phyloP scores from a whole-genome alignment of 2,797 vertebrate genomes.

The Buphagus erythrorhynchus region DNA sequence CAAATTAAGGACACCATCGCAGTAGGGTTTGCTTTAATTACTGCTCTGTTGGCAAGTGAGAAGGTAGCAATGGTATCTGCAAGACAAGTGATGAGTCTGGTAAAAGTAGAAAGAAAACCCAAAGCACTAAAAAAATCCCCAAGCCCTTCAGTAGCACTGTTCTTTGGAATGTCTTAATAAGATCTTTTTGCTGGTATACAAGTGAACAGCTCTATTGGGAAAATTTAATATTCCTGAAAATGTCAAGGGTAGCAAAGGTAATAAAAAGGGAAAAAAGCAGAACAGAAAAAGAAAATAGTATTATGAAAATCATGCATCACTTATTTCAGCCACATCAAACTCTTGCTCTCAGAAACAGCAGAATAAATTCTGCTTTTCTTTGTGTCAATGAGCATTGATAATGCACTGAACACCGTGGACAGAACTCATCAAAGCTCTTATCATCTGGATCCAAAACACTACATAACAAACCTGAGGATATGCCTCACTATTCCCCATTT shows the following conservation, averaged over 20 bases:
- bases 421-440: neutral
- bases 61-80: neutral
- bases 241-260: neutral
- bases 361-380: neutral
- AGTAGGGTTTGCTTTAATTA: neutral
- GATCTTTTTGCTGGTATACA: neutral
- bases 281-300: neutral
- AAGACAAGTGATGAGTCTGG: neutral
- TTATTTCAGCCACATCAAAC: neutral
- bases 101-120: neutral
- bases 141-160: neutral
- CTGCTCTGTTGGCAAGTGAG: neutral
- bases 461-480: neutral
- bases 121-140: neutral
- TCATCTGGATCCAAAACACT: neutral
- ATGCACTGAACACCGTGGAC: neutral
- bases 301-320: neutral
- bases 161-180: neutral
- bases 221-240: neutral
- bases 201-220: neutral
- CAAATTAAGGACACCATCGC: neutral
- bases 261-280: neutral
- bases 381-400: fast-evolving
- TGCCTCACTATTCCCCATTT: neutral
- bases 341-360: neutral